Evolutionary conservation across 2,113 vertebrate species (phyloP).

Genomic region (Semnornis frantzii): DNA sequence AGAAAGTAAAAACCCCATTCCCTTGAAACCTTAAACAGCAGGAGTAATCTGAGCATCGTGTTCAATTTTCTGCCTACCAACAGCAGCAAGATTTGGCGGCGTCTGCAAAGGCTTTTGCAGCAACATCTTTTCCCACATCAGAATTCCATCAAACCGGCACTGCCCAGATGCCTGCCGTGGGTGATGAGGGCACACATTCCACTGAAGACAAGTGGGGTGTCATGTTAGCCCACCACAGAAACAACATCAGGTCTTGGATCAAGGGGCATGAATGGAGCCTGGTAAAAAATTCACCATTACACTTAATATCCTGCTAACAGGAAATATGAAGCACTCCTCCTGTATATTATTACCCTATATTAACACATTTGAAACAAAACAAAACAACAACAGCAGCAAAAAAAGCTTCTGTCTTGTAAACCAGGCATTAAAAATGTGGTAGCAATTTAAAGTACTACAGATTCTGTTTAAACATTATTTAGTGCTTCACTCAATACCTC

Average conservation of each 20-base stretch:
- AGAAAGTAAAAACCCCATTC: neutral
- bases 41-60: neutral
- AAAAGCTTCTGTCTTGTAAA: neutral
- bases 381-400: neutral
- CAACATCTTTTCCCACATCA: neutral
- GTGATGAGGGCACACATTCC: neutral
- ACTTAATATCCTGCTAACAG: neutral
- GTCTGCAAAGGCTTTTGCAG: neutral
- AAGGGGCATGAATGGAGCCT: neutral
- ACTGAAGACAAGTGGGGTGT: neutral
- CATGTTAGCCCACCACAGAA: neutral
- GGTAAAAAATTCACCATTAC: neutral
- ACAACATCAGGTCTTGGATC: neutral
- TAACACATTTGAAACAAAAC: neutral
- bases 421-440: neutral
- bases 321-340: neutral
- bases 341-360: neutral
- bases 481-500: neutral
- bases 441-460: neutral
- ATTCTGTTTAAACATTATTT: neutral
- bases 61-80: slow-evolving; percentile 3
- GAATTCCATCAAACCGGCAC: neutral
- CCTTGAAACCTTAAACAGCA: neutral
- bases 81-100: neutral
- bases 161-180: fast-evolving